Base-by-base conservation (phyloP, 2,888 invertebrate species). In the Nymphalis polychloros region DNA sequence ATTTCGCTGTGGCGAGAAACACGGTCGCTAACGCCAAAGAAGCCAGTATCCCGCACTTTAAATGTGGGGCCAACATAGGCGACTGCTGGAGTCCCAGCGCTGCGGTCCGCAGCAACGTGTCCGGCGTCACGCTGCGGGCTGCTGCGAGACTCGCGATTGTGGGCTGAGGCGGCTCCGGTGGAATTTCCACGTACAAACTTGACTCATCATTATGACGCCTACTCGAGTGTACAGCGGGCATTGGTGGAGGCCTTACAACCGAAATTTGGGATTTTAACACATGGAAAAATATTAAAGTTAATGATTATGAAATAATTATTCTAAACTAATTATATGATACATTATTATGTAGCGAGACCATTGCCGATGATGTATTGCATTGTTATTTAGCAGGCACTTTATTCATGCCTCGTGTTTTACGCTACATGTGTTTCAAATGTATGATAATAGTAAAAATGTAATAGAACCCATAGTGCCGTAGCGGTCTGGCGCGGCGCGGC, bases 11-110 rank as follows among this genome's bases (percentile, higher is more conserved):
- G 0, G 94, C 95, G 61, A 96, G 90, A 79, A 96, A 95, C 49
- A 95, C 93, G 0, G 95, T 94, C 1, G 95, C 94, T 59, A 96
- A 83, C 17, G 95, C 94, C 76, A 96, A 94, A 0, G 95, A 95
- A 50, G 95, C 95, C 89, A 96, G 95, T 89, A 96, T 94, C 64
- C 95, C 95, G 80, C 94, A 95, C 85, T 95, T 95, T 60, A 95
- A 85, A 73, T 94, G 94, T 19, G 94, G 93, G 16, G 93, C 93
- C 82, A 94, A 89, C 81, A 93, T 82, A 59, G 93, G 93, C 59
- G 90, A 86, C 74, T 87, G 88, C 50, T 89, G 88, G 62, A 92
- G 86, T 8, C 91, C 91, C 8, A 92, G 83, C 8, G 92, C 92
- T 49, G 92, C 92, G 35, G 92, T 91, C 17, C 92, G 83, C 1